Evolutionary conservation across 2,113 vertebrate genomes (phyloP).

Genomic region (Halichoeres trimaculatus): DNA sequence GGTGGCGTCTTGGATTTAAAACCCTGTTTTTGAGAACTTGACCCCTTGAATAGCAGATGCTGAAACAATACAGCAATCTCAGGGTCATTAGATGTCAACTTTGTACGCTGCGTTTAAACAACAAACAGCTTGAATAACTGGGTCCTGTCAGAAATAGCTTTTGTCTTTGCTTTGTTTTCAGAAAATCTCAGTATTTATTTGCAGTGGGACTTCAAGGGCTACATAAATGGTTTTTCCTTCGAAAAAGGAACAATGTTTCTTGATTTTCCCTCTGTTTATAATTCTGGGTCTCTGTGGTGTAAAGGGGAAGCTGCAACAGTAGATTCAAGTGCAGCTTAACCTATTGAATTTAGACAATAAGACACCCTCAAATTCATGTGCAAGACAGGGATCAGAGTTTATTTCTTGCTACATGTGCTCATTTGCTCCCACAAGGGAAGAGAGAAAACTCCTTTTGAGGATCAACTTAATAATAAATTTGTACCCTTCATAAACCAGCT

Average conservation of each 20-base stretch:
- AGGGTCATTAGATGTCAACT: neutral
- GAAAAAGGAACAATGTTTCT: neutral
- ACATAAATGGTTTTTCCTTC: neutral
- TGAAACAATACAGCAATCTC: neutral
- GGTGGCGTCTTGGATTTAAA: slow-evolving; percentile 5
- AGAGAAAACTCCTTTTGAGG: no score
- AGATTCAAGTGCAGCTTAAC: neutral
- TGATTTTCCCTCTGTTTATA: neutral
- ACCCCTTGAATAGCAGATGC: slow-evolving; percentile 18
- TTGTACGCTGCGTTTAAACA: no score
- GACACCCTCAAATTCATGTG: no score
- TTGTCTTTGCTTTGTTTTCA: neutral
- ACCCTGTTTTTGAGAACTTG: neutral
- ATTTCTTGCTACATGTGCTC: no score
- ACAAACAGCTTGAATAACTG: no score
- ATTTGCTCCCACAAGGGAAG: no score
- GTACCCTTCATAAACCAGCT: no score
- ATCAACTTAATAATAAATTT: no score
- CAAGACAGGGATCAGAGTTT: no score
- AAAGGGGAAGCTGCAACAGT: neutral
- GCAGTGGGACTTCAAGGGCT: neutral
- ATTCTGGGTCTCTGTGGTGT: neutral
- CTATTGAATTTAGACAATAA: no score
- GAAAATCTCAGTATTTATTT: neutral
- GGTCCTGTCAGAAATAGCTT: no score